Conservation (phyloP, 64 coral and sea anemone genomes). For the Montipora capricornis region DNA sequence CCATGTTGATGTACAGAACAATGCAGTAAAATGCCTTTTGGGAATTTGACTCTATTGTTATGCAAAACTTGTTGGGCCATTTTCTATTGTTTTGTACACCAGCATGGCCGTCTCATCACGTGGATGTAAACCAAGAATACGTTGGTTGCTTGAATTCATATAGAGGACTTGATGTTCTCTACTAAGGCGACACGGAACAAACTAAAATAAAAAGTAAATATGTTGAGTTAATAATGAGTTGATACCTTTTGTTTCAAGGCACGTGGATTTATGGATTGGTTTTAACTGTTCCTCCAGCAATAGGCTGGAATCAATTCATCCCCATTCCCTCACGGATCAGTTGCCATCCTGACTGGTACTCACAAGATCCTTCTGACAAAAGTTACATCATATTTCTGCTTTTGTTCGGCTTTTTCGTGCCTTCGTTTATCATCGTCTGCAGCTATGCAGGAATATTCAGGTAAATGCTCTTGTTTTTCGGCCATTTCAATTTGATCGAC, state of each 20-base stretch:
- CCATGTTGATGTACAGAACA: no score
- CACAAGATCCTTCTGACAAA: slow-evolving; percentile 23
- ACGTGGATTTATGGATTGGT: slow-evolving; percentile 54
- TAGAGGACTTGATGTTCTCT: no score
- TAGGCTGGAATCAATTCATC: slow-evolving; percentile 86
- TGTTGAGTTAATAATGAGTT: background rate
- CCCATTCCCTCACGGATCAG: slow-evolving; percentile 74
- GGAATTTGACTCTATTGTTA: no score
- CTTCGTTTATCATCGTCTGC: slow-evolving; percentile 19
- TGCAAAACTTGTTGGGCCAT: no score
- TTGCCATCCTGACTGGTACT: slow-evolving; percentile 90
- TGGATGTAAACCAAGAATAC: no score
- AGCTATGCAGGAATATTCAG: slow-evolving; percentile 72
- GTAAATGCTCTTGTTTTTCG: background rate
- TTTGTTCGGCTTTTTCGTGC: slow-evolving; percentile 73
- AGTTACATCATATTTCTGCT: slow-evolving; percentile 69
- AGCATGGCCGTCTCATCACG: no score
- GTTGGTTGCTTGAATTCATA: no score
- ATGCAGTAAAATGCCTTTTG: no score
- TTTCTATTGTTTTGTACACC: no score
- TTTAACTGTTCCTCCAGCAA: slow-evolving; percentile 65
- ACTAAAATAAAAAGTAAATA: no score
- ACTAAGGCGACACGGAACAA: no score
- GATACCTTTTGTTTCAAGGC: background rate
- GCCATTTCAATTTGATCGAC: no score